Percentiles rank a stretch among this genome's conserved stretches.
These are phyloP conservation scores for Phaenicophaeus curvirostris DNA, from an alignment of 2,797 vertebrate species.

Conservation along the genomic window DNA sequence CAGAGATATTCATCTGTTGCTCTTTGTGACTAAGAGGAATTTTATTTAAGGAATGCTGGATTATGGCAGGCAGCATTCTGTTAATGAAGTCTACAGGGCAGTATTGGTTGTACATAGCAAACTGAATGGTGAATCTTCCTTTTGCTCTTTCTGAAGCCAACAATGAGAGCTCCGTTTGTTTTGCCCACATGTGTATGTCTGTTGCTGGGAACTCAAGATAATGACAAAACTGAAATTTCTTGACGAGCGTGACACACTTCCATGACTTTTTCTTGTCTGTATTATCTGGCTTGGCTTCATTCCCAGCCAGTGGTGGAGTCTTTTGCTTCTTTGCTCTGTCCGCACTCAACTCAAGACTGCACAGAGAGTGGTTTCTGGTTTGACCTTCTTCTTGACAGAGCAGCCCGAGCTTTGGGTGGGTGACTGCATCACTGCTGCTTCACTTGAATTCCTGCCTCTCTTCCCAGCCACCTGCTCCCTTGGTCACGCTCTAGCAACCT, in stretches of 20 bases:
- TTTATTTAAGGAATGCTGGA: neutral
- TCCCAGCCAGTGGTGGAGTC: neutral
- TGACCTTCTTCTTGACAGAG: neutral
- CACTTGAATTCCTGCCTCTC: neutral
- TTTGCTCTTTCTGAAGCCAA: constrained; percentile 44
- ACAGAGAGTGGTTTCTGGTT: neutral
- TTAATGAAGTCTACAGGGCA: constrained; percentile 42
- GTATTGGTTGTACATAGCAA: constrained; percentile 41
- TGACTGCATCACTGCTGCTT: neutral
- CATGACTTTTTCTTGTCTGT: neutral
- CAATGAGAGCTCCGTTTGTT: neutral
- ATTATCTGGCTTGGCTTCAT: neutral
- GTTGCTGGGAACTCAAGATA: neutral
- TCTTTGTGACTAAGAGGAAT: neutral
- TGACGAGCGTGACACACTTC: neutral
- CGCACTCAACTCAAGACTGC: neutral
- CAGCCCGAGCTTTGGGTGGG: neutral
- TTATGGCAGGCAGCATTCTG: neutral
- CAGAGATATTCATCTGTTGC: neutral
- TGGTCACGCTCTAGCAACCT: neutral
- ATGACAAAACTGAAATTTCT: neutral
- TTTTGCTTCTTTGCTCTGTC: neutral
- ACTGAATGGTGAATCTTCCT: neutral
- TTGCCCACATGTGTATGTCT: neutral
- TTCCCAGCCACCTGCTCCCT: neutral